Evolutionary conservation across 2,797 vertebrate genomes (phyloP).

Genomic region (Falco peregrinus): DNA sequence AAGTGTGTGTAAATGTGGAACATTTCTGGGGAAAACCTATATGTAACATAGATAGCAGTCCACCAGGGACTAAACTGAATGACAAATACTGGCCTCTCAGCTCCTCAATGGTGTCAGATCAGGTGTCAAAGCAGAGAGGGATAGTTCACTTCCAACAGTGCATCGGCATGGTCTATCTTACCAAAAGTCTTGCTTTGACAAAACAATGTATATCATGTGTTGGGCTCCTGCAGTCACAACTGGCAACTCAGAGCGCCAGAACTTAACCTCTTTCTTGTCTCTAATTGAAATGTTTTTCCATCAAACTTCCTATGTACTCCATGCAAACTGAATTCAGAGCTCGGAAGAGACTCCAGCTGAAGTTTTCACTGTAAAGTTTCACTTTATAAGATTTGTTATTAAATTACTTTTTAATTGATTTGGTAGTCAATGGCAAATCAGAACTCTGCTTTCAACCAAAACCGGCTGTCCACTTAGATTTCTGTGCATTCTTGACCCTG

Average conservation of each 20-base stretch:
- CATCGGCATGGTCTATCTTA: background rate
- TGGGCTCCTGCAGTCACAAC: background rate
- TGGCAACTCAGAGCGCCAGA: background rate
- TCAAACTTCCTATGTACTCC: background rate
- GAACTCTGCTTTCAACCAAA: slow-evolving; percentile 59
- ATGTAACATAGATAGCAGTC: slow-evolving; percentile 10
- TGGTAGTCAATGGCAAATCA: slow-evolving; percentile 66
- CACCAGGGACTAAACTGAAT: slow-evolving; percentile 53
- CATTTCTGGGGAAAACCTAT: background rate
- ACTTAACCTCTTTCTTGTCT: background rate
- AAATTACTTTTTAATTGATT: slow-evolving; percentile 61
- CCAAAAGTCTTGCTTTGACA: background rate
- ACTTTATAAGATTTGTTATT: slow-evolving; percentile 59
- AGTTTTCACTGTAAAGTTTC: slow-evolving; percentile 26
- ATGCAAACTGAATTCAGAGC: slow-evolving; percentile 25
- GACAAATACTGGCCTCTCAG: background rate
- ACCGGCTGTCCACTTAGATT: slow-evolving; percentile 47
- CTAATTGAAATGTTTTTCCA: background rate
- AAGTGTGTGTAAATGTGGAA: slow-evolving; percentile 42
- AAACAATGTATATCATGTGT: background rate
- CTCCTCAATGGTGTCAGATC: slow-evolving; percentile 11
- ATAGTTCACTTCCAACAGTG: background rate
- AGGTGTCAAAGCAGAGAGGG: background rate
- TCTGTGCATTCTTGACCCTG: slow-evolving; percentile 50
- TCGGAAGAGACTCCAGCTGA: slow-evolving; percentile 21